Evolutionary conservation across 2,888 invertebrate genomes (phyloP), one percentile per base, ranked within the genome.

Genomic region (Gibbula magus): DNA sequence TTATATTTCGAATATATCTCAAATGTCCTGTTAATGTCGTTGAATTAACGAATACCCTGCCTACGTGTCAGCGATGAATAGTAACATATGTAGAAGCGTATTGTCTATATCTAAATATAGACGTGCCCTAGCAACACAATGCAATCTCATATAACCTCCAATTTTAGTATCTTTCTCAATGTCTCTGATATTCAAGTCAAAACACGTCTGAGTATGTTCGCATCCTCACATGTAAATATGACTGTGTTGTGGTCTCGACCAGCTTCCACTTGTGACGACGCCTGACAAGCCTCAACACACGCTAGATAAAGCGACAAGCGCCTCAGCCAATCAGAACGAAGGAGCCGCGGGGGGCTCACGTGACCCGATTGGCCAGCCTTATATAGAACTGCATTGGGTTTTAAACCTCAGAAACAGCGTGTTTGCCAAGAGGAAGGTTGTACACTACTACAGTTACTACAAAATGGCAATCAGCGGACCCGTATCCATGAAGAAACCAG

Each of bases 141-240:
- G 45, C 13, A 45, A 45, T 45, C 45, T 45, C 45, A 45, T 45
- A 45, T 45, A 45, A 45, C 45, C 5, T 45, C 45, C 45, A 45
- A 10, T 70, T 70, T 70, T 35, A 70, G 70, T 70, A 70, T 39
- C 29, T 70, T 70, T 70, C 70, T 32, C 70, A 13, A 20, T 20
- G 70, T 70, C 39, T 35, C 35, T 0, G 18, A 70, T 16, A 13
- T 18, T 35, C 70, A 70, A 35, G 70, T 70, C 70, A 35, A 32
- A 29, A 70, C 70, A 35, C n/a, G 70, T 70, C 32, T 39, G 70
- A 7, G 39, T 20, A 45, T 45, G 29, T 70, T 39, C 35, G 3
- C 70, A 70, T 70, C 70, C 70, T 70, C 70, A 70, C 70, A 70
- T 70, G 70, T 70, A 70, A 70, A 70, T 70, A 70, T 25, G 20